A percentile compares a stretch with the other conserved stretches of the same genome.
Conservation (phyloP, 2,888 invertebrate species). For the Omphaloscelis lunosa region DNA sequence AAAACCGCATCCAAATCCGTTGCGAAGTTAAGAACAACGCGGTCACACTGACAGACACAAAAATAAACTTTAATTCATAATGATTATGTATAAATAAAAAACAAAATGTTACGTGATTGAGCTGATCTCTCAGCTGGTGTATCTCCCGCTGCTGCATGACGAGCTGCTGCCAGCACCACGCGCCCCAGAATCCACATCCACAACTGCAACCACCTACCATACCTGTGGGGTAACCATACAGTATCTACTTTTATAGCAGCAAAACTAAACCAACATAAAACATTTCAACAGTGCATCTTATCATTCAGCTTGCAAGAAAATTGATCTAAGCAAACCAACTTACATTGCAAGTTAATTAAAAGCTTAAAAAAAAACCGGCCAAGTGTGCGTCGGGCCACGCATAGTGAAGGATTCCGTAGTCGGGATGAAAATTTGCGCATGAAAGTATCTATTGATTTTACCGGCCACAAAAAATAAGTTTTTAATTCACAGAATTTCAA, state of each 20-base stretch:
- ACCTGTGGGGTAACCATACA: conserved; percentile 67
- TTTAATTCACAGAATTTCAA: not conserved
- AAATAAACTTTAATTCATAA: not conserved
- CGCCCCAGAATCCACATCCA: conserved; percentile 86
- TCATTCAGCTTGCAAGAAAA: too few species aligned
- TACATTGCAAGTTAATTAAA: too few species aligned
- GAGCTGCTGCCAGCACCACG: conserved; percentile 88
- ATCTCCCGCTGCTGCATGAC: conserved; percentile 92
- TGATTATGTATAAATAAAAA: not conserved
- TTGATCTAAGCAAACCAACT: too few species aligned
- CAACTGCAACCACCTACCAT: conserved; percentile 85
- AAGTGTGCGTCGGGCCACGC: too few species aligned
- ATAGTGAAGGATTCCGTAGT: not conserved
- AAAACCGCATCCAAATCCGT: too few species aligned
- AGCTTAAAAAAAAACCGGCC: not conserved
- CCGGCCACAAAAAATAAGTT: not conserved
- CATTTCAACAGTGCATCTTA: too few species aligned
- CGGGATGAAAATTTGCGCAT: not conserved
- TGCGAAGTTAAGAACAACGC: too few species aligned
- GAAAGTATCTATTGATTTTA: not conserved
- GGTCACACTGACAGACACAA: not conserved
- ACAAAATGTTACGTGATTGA: conserved; percentile 78
- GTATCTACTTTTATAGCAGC: not conserved
- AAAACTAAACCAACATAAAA: not conserved
- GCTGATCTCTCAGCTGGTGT: conserved; percentile 90